These are phyloP conservation scores for Arion vulgaris DNA, from an alignment of 1,140 invertebrate species.

Conservation along the genomic window DNA sequence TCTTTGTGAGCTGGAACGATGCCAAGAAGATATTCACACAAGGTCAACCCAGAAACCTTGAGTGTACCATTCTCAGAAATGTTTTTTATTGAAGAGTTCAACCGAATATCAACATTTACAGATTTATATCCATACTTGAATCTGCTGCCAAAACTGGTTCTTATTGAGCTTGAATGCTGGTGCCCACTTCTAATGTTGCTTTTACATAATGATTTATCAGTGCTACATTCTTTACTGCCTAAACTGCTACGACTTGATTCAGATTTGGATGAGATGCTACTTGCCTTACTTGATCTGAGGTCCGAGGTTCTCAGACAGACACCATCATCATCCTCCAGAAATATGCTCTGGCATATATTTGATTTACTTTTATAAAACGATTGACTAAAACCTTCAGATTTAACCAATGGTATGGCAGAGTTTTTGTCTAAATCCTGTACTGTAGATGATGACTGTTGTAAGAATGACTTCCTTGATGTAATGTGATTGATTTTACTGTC, in stretches of 20 bases:
- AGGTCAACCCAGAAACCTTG: neutral
- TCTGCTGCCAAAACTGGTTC: neutral
- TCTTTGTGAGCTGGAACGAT: neutral
- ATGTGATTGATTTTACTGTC: neutral
- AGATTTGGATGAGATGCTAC: slow-evolving; percentile 10
- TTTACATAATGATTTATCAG: neutral
- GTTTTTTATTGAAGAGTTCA: neutral
- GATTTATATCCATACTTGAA: neutral
- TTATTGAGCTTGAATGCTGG: neutral
- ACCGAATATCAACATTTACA: slow-evolving; percentile 6
- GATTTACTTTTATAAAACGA: neutral
- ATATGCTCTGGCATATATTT: neutral
- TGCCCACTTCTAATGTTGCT: neutral
- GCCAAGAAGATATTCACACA: slow-evolving; percentile 11
- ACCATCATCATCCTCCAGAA: neutral
- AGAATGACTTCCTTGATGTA: neutral
- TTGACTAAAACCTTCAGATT: neutral
- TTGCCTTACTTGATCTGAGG: slow-evolving; percentile 12
- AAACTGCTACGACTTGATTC: neutral
- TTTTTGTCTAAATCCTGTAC: neutral
- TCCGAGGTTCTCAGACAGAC: slow-evolving; percentile 7
- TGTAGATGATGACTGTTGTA: neutral
- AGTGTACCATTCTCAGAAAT: no score
- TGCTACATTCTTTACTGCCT: neutral
- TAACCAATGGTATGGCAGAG: neutral